A percentile compares a stretch with the other conserved stretches of the same genome.
These are phyloP conservation scores for Pteronotus mesoamericanus DNA, from an alignment of 2,797 vertebrate species.

Conservation along the genomic window DNA sequence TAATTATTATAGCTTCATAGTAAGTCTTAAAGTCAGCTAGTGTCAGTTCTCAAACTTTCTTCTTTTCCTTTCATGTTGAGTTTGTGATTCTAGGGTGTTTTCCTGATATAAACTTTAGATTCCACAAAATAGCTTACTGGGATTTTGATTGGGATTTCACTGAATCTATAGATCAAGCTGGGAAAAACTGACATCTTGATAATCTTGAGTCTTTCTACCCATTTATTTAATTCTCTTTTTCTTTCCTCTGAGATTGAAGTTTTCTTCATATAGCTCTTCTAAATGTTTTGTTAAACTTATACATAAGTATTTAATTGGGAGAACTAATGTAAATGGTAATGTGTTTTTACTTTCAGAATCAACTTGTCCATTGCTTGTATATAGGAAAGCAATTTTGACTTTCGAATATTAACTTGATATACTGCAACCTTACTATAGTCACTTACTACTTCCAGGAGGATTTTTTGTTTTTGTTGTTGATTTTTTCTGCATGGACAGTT, in stretches of 20 bases:
- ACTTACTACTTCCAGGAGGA: neutral
- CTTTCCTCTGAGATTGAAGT: neutral
- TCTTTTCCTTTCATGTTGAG: neutral
- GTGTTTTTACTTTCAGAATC: neutral
- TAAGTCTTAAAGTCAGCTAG: neutral
- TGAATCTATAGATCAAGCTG: neutral
- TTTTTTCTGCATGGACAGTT: neutral
- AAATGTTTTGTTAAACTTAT: neutral
- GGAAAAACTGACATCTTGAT: neutral
- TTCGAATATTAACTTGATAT: neutral
- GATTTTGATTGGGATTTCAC: neutral
- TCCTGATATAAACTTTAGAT: neutral
- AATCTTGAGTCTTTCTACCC: neutral
- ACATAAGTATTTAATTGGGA: neutral
- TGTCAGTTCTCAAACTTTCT: neutral
- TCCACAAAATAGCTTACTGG: neutral
- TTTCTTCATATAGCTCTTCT: neutral
- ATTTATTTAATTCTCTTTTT: neutral
- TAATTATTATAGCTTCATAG: neutral
- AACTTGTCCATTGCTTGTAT: neutral
- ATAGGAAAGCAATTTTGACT: neutral
- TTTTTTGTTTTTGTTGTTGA: neutral
- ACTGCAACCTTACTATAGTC: neutral
- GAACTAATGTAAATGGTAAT: neutral
- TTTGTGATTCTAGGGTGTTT: neutral